Conservation (phyloP, 92 coral and sea anemone genomes). For the Isaurus tuberculatus region DNA sequence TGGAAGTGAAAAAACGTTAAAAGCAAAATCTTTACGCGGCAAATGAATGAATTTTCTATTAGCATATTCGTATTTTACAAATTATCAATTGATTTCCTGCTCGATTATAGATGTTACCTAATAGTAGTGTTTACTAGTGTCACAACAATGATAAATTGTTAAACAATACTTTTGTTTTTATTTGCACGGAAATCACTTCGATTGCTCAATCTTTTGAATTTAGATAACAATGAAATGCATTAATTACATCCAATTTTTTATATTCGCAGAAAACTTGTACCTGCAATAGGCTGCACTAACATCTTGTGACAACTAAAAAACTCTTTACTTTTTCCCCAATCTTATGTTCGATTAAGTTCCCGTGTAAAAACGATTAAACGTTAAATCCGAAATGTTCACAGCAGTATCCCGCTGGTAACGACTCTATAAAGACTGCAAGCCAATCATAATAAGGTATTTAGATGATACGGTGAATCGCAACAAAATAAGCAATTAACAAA, state of each 20-base stretch:
- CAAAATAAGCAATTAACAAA: too few relatives aligned
- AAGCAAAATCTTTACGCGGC: not conserved
- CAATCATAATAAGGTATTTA: too few relatives aligned
- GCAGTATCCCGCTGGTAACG: not conserved
- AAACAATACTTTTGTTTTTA: slow-evolving; percentile 19
- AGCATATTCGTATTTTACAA: not conserved
- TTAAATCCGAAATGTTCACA: not conserved
- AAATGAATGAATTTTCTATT: not conserved
- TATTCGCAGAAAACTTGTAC: not conserved
- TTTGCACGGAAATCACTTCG: not conserved
- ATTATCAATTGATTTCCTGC: not conserved
- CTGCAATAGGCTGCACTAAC: not conserved
- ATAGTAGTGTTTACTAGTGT: slow-evolving; percentile 19
- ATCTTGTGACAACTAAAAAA: not conserved
- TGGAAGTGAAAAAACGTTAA: not conserved
- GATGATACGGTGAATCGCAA: too few relatives aligned
- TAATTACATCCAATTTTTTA: not conserved
- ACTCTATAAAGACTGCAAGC: too few relatives aligned
- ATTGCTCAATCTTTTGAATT: not conserved
- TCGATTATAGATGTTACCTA: not conserved
- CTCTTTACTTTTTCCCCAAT: not conserved
- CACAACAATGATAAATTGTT: slow-evolving; percentile 38
- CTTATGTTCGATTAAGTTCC: not conserved
- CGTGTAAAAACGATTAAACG: not conserved
- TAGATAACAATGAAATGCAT: not conserved